These are phyloP conservation scores for Potamarius usumacintae DNA, from an alignment of 2,113 vertebrate genomes.

Conservation along the genomic window DNA sequence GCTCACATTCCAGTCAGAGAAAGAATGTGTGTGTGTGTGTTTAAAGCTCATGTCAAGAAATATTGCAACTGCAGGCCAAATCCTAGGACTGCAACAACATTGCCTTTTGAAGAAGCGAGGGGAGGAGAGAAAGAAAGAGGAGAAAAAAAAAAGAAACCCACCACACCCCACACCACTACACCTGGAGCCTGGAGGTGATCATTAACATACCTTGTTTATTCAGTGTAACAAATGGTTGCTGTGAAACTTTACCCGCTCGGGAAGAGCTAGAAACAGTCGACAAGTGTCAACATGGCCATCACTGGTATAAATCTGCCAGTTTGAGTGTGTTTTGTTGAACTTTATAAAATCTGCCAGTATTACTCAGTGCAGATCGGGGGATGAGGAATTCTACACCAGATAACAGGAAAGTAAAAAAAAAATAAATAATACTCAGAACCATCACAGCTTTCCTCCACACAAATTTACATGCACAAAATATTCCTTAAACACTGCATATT, in stretches of 20 bases:
- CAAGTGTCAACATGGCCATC: neutral
- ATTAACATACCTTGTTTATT: conserved; percentile 6
- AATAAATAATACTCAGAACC: too few species aligned
- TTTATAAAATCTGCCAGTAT: too few species aligned
- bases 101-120: neutral
- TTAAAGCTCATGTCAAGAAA: neutral
- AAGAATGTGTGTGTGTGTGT: neutral
- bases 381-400: too few species aligned
- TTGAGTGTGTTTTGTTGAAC: too few species aligned
- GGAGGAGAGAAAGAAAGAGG: too few species aligned
- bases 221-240: neutral
- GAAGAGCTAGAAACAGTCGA: neutral
- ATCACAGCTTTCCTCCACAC: too few species aligned
- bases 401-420: too few species aligned
- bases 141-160: too few species aligned
- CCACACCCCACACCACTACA: neutral
- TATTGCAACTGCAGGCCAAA: neutral
- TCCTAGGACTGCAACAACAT: neutral
- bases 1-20: conserved; percentile 28
- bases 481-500: too few species aligned
- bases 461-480: too few species aligned
- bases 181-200: conserved; percentile 12
- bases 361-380: too few species aligned
- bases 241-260: neutral
- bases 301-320: neutral